A percentile compares a stretch with the other conserved stretches of the same genome.
Evolutionary conservation across 2,797 vertebrate species (phyloP).

Genomic region (Delichon dasypus): DNA sequence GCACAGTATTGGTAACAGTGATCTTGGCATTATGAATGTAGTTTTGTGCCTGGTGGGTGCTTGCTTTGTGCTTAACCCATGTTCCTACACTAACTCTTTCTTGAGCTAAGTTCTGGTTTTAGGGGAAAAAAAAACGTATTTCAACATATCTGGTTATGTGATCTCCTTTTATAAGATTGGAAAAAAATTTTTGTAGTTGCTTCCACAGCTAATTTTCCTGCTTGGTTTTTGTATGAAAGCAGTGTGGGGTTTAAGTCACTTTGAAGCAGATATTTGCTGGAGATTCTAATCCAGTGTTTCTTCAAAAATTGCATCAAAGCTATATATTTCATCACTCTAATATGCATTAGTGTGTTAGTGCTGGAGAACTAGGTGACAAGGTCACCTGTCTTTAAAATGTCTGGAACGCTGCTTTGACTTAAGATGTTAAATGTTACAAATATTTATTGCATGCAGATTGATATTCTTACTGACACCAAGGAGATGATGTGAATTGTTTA

Average conservation of each 20-base stretch:
- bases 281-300: neutral
- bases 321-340: neutral
- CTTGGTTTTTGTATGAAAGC: neutral
- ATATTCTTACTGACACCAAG: neutral
- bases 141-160: neutral
- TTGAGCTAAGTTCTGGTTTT: neutral
- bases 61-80: neutral
- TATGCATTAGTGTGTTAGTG: neutral
- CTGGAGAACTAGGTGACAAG: neutral
- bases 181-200: neutral
- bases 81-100: neutral
- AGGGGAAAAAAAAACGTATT: neutral
- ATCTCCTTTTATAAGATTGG: neutral
- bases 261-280: neutral
- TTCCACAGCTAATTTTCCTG: neutral
- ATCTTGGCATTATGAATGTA: neutral
- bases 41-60: neutral
- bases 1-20: neutral
- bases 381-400: neutral
- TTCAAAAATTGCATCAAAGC: neutral
- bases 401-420: conserved; percentile 5
- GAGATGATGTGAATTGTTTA: neutral
- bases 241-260: neutral
- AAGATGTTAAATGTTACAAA: neutral
- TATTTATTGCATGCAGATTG: neutral